These are phyloP conservation scores for Paramisgurnus dabryanus DNA, from an alignment of 2,113 vertebrate genomes.

Conservation along the genomic window DNA sequence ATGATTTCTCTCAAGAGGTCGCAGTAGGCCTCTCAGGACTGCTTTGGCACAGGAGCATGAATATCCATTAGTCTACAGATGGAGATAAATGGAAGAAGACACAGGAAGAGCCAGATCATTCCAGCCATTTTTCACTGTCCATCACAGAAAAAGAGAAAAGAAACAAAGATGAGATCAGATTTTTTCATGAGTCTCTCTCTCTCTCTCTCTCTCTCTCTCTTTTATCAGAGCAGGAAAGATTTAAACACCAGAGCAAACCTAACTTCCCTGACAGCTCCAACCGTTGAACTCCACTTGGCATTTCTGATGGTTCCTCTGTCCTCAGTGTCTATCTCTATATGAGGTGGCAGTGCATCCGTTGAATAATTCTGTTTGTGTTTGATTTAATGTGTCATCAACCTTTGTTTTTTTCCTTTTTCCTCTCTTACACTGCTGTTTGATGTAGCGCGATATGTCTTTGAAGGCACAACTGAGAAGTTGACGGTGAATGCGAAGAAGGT, in stretches of 20 bases:
- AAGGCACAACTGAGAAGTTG: conserved; percentile 65
- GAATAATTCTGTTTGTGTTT: conserved; percentile 81
- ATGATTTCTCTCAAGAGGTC: conserved; percentile 69
- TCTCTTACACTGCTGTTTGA: conserved; percentile 69
- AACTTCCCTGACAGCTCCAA: conserved; percentile 71
- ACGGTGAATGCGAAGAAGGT: conserved; percentile 64
- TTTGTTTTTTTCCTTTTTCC: conserved; percentile 47
- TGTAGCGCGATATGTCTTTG: conserved; percentile 70
- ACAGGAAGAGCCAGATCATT: conserved; percentile 59
- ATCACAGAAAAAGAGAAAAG: conserved; percentile 47
- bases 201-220: conserved; percentile 18
- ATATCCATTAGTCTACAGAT: conserved; percentile 72
- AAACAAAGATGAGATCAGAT: conserved; percentile 41
- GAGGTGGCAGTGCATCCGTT: conserved; percentile 68
- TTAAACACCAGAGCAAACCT: conserved; percentile 74
- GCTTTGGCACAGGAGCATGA: conserved; percentile 71
- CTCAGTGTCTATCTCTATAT: conserved; percentile 72
- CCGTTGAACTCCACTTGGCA: conserved; percentile 67
- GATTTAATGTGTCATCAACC: conserved; percentile 73
- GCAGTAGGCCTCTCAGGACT: conserved; percentile 62
- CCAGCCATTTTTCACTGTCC: conserved; percentile 51
- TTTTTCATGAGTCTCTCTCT: conserved; percentile 33
- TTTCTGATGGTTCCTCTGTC: conserved; percentile 68
- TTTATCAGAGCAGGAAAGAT: conserved; percentile 60
- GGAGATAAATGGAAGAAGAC: conserved; percentile 72